phyloP scores from a whole-genome alignment of 2,113 vertebrate species.

The Acanthochromis polyacanthus region DNA sequence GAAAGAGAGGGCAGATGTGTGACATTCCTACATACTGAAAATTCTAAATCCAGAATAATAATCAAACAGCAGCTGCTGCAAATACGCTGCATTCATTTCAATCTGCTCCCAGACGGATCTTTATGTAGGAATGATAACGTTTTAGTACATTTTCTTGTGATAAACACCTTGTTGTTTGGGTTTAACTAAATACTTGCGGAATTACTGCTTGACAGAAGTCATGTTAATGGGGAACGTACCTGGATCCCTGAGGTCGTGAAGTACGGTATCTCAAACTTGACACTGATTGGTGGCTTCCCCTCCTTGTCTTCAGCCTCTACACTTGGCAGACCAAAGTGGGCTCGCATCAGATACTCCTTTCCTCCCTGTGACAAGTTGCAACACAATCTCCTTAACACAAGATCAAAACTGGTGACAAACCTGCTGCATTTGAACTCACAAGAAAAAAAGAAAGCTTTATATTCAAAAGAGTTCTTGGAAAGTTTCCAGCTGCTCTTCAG shows the following conservation, averaged over 20 bases:
- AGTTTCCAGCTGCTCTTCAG: no score
- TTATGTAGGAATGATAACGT: neutral
- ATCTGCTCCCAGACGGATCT: neutral
- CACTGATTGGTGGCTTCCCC: constrained; percentile 97
- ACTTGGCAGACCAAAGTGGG: constrained; percentile 96
- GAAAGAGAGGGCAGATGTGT: constrained; percentile 19
- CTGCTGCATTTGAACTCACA: neutral
- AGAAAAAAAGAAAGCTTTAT: neutral
- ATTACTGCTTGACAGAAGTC: neutral
- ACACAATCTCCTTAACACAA: constrained; percentile 13
- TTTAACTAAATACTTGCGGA: neutral
- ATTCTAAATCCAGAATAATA: constrained; percentile 35
- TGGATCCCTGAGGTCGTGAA: constrained; percentile 99
- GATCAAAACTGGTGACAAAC: neutral
- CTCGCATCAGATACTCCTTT: constrained; percentile 98
- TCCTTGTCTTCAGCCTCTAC: constrained; percentile 99
- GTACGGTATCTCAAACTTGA: constrained; percentile 98
- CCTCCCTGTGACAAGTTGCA: constrained; percentile 87
- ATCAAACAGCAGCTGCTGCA: constrained; percentile 35
- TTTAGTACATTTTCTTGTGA: neutral
- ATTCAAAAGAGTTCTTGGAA: neutral
- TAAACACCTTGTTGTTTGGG: constrained; percentile 2
- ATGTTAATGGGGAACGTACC: constrained; percentile 75
- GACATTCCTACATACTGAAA: constrained; percentile 32
- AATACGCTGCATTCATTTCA: constrained; percentile 20